Evolutionary conservation across 2,888 invertebrate species (phyloP).

Genomic region (Drosophila ezoana): DNA sequence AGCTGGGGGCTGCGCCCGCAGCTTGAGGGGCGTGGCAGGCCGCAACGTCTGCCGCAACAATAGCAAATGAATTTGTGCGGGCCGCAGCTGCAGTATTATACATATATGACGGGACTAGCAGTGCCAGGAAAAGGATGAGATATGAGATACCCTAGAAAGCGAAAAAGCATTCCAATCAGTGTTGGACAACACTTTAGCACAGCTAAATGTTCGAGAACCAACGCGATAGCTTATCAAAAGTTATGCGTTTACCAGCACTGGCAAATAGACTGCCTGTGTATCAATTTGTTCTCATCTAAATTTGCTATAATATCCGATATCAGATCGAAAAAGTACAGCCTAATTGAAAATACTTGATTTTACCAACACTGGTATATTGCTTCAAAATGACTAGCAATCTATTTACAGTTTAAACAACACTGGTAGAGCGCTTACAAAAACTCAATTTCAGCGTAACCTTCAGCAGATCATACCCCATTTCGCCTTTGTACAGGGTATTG

Average conservation of each 20-base stretch:
- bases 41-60: constrained; percentile 14
- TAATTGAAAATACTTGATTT: background rate
- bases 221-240: background rate
- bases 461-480: background rate
- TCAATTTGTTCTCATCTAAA: no score
- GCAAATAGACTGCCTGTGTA: background rate
- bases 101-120: background rate
- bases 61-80: constrained; percentile 21
- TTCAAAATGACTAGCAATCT: no score
- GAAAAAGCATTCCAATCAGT: background rate
- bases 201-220: background rate
- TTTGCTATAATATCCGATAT: background rate
- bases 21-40: constrained; percentile 4
- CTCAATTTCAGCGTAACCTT: no score
- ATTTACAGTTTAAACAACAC: no score
- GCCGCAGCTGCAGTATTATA: constrained; percentile 20
- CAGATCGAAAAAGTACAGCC: background rate
- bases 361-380: background rate
- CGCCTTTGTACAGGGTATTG: constrained; percentile 20
- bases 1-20: background rate
- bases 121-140: background rate
- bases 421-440: no score
- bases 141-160: background rate
- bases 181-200: background rate
- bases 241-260: background rate